Evolutionary conservation across 2,113 vertebrate genomes (phyloP).

Genomic region (Otolemur garnettii): DNA sequence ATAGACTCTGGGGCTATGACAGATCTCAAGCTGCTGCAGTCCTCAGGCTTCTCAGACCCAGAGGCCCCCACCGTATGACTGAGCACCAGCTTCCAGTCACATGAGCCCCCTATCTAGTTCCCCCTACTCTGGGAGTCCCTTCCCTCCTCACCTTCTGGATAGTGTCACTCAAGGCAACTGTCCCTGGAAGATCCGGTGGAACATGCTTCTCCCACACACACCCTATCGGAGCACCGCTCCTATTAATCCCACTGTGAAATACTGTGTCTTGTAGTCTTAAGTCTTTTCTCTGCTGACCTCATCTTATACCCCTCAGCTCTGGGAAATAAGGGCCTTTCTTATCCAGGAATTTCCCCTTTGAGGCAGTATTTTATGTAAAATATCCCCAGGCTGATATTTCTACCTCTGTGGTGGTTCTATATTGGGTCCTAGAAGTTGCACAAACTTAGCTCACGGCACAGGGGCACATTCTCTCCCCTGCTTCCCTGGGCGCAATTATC

Average conservation of each 20-base stretch:
- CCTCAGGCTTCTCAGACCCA: background rate
- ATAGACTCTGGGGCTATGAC: background rate
- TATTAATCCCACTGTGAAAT: background rate
- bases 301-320: background rate
- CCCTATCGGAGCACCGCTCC: background rate
- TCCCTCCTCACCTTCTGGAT: background rate
- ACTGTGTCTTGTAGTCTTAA: background rate
- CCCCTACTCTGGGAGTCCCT: background rate
- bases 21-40: background rate
- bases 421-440: background rate
- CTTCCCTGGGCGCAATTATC: background rate
- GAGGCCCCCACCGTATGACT: background rate
- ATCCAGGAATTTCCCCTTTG: accelerated
- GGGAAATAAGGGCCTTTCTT: background rate
- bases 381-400: background rate
- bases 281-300: background rate
- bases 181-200: background rate
- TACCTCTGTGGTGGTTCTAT: background rate
- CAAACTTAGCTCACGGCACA: background rate
- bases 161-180: background rate
- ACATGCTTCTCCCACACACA: background rate
- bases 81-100: background rate
- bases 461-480: background rate
- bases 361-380: background rate
- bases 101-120: background rate